Conservation (phyloP, 2,888 invertebrate genomes). For the Psococerastis gibbosa region DNA sequence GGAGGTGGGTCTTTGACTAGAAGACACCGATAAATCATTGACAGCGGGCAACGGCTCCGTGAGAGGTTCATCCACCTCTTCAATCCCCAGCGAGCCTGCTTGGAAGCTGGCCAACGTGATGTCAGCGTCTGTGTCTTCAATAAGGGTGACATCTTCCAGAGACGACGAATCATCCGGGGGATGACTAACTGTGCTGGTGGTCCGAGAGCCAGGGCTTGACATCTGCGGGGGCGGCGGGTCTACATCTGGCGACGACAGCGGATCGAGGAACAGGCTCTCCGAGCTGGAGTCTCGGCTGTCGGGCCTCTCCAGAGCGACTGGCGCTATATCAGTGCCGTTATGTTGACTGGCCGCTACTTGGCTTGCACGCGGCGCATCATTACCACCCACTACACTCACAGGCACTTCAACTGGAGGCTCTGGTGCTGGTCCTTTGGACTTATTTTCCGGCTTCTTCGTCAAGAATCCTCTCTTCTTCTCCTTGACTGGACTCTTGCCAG, state of each 20-base stretch:
- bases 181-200: constrained; percentile 23
- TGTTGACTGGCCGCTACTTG: not conserved
- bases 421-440: constrained; percentile 13
- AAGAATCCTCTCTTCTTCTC: constrained; percentile 13
- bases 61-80: not conserved
- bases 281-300: constrained; percentile 39
- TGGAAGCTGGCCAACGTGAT: constrained; percentile 15
- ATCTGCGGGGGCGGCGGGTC: constrained; percentile 24
- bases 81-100: constrained; percentile 9
- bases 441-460: constrained; percentile 15
- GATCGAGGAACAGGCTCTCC: constrained; percentile 58
- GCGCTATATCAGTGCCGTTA: constrained; percentile 3
- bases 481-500: constrained; percentile 16
- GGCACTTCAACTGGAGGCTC: constrained; percentile 5
- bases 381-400: not conserved
- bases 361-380: constrained; percentile 5
- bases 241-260: constrained; percentile 32
- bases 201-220: constrained; percentile 13
- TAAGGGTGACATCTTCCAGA: constrained; percentile 18
- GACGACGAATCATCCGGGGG: constrained; percentile 17
- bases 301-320: constrained; percentile 6
- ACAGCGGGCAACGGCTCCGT: no score
- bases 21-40: not conserved
- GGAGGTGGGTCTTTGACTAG: constrained; percentile 27
- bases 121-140: constrained; percentile 17